Evolutionary conservation across 92 coral and sea anemone species (phyloP).

Genomic region (Parazoanthus swiftii): DNA sequence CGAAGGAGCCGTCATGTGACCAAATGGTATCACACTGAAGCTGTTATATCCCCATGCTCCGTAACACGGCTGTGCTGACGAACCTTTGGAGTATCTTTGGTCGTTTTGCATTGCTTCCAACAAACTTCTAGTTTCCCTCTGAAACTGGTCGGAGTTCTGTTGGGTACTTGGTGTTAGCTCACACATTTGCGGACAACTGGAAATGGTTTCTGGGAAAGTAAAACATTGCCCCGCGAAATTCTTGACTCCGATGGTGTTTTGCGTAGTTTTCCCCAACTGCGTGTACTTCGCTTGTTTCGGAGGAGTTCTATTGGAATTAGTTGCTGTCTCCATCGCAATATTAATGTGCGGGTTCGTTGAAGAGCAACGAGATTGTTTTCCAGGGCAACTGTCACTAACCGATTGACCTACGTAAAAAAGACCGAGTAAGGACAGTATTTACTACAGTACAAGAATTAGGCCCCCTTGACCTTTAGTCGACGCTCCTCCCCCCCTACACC

Average conservation of each 20-base stretch:
- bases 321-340: not conserved
- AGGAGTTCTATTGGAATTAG: not conserved
- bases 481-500: not conserved
- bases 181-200: slow-evolving; percentile 3
- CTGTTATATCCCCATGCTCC: not conserved
- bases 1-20: not conserved
- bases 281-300: not conserved
- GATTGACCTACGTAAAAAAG: not conserved
- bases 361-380: not conserved
- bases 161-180: slow-evolving; percentile 11
- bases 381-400: not conserved
- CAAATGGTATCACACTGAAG: not conserved
- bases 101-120: slow-evolving; percentile 34
- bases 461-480: not conserved
- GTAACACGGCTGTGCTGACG: not conserved
- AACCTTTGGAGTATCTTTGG: not conserved
- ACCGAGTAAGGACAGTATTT: not conserved
- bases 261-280: not conserved
- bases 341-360: not conserved
- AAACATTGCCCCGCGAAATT: not conserved
- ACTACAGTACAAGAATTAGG: not conserved
- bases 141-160: slow-evolving; percentile 26
- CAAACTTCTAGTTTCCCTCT: slow-evolving; percentile 36
- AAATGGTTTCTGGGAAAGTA: not conserved
- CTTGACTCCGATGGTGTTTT: not conserved